Conservation (phyloP, 2,113 vertebrate genomes). For the Ginglymostoma cirratum region DNA sequence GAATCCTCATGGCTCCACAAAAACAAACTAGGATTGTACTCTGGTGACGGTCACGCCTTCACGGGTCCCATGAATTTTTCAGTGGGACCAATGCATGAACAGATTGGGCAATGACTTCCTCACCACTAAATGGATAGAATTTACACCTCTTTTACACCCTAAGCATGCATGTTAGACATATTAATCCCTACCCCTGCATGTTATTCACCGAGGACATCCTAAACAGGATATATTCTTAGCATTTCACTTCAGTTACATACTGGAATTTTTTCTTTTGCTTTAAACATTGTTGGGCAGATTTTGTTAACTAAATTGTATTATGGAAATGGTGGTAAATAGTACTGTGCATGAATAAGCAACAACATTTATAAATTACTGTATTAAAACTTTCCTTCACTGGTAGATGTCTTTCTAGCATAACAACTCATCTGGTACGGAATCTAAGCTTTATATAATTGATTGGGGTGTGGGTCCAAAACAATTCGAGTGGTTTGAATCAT, state of each 20-base stretch:
- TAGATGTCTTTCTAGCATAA: not conserved
- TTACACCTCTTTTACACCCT: not conserved
- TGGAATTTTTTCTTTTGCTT: not conserved
- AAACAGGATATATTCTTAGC: not conserved
- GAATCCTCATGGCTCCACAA: not conserved
- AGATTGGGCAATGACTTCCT: not conserved
- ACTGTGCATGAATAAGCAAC: not conserved
- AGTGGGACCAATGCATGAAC: not conserved
- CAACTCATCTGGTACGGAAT: not conserved
- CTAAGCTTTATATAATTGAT: not conserved
- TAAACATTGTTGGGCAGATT: not conserved
- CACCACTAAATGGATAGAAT: not conserved
- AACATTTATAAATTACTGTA: not conserved
- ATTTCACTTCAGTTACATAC: not conserved
- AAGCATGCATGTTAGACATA: not conserved
- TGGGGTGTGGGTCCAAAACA: conserved; percentile 12
- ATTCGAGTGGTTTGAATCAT: conserved; percentile 24
- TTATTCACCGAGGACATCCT: not conserved
- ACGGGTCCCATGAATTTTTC: not conserved
- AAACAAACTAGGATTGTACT: not conserved
- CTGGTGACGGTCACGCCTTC: not conserved
- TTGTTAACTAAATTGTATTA: not conserved
- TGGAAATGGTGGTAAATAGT: not conserved
- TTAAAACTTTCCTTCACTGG: not conserved
- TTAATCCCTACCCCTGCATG: not conserved